Conservation (phyloP, 2,797 vertebrate species). For the Merluccius polli region DNA sequence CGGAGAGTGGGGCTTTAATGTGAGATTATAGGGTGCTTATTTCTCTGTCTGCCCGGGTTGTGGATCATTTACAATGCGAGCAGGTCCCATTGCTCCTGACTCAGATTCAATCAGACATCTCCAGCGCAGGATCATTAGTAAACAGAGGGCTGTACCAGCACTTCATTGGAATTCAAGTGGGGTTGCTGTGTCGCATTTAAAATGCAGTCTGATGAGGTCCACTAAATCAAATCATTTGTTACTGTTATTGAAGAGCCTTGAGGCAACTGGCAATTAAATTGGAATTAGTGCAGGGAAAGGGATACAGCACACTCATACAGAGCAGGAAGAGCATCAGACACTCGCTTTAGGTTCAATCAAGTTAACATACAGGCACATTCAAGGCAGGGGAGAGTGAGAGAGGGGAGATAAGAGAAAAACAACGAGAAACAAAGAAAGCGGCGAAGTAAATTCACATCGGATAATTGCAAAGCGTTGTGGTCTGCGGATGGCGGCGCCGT, state of each 20-base stretch:
- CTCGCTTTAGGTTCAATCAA: conserved; percentile 77
- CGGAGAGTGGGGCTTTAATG: conserved; percentile 64
- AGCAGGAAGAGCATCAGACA: conserved; percentile 76
- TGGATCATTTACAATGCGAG: conserved; percentile 93
- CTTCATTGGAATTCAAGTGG: conserved; percentile 99
- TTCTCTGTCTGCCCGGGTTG: conserved; percentile 79
- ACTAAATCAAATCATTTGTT: conserved; percentile 99
- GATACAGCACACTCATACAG: conserved; percentile 82
- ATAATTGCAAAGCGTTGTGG: not conserved
- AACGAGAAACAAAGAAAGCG: not conserved
- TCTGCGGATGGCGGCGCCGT: no score
- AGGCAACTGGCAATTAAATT: conserved; percentile 99
- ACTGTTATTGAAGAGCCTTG: conserved; percentile 99
- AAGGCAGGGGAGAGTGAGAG: conserved; percentile 40
- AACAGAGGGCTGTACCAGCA: conserved; percentile 97
- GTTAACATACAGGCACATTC: conserved; percentile 70
- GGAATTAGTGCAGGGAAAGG: conserved; percentile 95
- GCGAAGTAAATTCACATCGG: not conserved
- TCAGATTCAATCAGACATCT: conserved; percentile 99
- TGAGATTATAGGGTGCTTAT: conserved; percentile 74
- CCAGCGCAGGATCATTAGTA: conserved; percentile 99
- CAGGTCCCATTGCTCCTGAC: conserved; percentile 82
- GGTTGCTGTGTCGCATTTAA: conserved; percentile 99
- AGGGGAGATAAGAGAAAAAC: not conserved
- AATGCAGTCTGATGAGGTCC: conserved; percentile 99